Evolutionary conservation across 1,140 invertebrate species (phyloP).

Genomic region (Cydia fagiglandana): DNA sequence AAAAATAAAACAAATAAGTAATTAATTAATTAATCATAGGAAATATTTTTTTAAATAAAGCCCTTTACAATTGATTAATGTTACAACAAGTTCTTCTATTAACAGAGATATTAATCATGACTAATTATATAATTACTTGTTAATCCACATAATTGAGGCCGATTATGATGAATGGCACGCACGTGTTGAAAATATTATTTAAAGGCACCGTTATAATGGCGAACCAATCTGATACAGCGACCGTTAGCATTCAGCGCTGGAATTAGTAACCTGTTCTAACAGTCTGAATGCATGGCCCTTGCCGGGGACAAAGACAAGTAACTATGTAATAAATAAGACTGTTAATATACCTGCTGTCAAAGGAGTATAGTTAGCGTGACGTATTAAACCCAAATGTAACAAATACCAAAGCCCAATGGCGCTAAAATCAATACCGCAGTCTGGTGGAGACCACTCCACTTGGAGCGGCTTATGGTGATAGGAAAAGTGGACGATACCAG

Average conservation of each 20-base stretch:
- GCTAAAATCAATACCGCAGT: no score
- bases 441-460: no score
- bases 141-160: slow-evolving; percentile 1
- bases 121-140: slow-evolving; percentile 28
- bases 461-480: no score
- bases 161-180: slow-evolving; percentile 24
- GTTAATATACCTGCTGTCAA: no score
- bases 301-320: neutral
- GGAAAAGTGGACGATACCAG: no score
- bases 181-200: slow-evolving; percentile 21
- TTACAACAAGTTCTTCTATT: neutral
- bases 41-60: neutral
- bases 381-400: no score
- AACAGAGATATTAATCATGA: slow-evolving; percentile 10
- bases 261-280: slow-evolving; percentile 22
- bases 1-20: neutral
- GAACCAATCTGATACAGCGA: slow-evolving; percentile 20
- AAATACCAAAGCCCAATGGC: no score
- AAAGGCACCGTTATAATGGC: slow-evolving; percentile 16
- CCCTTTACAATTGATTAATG: neutral
- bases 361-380: no score
- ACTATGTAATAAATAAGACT: neutral
- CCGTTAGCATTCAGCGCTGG: slow-evolving; percentile 15
- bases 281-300: slow-evolving; percentile 25
- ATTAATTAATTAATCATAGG: no score